Percentiles rank a stretch among this genome's conserved stretches.
phyloP scores from a whole-genome alignment of 2,797 vertebrate species.

The Pangasius mekongensis region DNA sequence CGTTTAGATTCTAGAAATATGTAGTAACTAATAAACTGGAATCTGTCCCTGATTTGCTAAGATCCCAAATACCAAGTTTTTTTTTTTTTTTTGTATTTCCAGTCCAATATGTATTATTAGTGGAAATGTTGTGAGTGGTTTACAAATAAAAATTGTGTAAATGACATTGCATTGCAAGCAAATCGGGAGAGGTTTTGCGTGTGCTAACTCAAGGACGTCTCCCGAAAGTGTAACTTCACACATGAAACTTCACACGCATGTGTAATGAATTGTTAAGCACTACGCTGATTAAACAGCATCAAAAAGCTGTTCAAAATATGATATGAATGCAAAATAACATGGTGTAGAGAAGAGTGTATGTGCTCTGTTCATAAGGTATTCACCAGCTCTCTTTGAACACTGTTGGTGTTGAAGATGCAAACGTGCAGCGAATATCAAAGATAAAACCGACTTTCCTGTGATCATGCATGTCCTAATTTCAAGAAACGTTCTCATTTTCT shows the following conservation, averaged over 20 bases:
- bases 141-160: background rate
- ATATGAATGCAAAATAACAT: background rate
- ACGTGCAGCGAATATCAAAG: conserved; percentile 6
- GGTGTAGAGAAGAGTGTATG: background rate
- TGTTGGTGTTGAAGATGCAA: background rate
- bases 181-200: background rate
- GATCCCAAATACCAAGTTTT: background rate
- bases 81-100: background rate
- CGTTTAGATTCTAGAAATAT: background rate
- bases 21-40: background rate
- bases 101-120: background rate
- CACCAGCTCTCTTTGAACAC: background rate
- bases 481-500: background rate
- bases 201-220: background rate
- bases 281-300: background rate
- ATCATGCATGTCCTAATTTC: background rate
- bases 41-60: background rate
- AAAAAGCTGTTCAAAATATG: background rate
- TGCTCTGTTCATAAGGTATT: background rate
- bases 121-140: background rate
- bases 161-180: background rate
- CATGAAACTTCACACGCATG: background rate
- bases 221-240: background rate
- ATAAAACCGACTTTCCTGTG: background rate
- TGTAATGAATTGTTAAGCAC: background rate